A percentile compares a stretch with the other conserved stretches of the same genome.
Conservation (phyloP, 2,797 vertebrate genomes). For the Hapalemur alaotrensis region DNA sequence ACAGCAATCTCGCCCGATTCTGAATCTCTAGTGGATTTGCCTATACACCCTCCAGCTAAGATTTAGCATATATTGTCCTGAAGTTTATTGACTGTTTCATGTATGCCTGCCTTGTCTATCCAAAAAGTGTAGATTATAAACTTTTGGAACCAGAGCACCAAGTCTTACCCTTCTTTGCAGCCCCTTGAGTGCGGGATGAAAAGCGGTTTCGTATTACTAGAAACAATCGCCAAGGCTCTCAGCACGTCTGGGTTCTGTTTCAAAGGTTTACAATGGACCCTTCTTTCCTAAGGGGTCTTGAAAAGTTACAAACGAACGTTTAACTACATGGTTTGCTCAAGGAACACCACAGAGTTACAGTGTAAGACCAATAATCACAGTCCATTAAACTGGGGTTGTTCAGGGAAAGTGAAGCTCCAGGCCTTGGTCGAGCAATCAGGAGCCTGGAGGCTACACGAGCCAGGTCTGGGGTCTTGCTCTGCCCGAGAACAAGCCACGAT, state of each 20-base stretch:
- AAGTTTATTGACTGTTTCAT: neutral
- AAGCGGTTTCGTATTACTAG: constrained; percentile 57
- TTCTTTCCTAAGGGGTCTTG: constrained; percentile 78
- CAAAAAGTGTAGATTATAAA: constrained; percentile 27
- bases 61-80: neutral
- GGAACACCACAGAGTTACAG: constrained; percentile 70
- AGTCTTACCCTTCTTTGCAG: neutral
- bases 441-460: neutral
- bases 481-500: neutral
- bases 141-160: constrained; percentile 18
- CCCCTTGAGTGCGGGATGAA: neutral
- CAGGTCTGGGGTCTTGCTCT: neutral
- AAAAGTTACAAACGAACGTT: constrained; percentile 83
- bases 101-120: neutral
- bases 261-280: constrained; percentile 79
- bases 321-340: constrained; percentile 79
- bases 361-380: constrained; percentile 73
- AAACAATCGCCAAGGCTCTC: constrained; percentile 36
- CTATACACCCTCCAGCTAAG: neutral
- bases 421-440: constrained; percentile 46
- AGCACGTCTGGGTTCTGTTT: constrained; percentile 64
- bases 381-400: constrained; percentile 61
- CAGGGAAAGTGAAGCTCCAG: neutral
- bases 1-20: neutral
- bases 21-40: neutral